Percentiles rank a stretch among this genome's conserved stretches.
phyloP scores from a whole-genome alignment of 1,140 invertebrate genomes.

The Lepidostoma basale region DNA sequence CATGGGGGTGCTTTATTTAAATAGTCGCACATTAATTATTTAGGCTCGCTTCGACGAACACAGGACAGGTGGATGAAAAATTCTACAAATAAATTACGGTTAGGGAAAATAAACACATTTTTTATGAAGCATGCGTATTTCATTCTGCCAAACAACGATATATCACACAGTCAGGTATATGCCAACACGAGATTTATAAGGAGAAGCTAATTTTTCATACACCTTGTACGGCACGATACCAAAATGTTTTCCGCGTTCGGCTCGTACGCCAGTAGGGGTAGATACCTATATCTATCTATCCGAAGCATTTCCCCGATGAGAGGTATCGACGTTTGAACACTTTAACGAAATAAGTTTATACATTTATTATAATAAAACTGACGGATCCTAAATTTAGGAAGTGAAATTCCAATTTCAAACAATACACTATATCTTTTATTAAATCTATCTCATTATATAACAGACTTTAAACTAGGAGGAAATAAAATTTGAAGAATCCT shows the following conservation, averaged over 20 bases:
- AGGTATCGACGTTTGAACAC: neutral
- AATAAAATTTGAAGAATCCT: too few relatives aligned
- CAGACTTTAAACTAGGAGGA: too few relatives aligned
- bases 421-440: too few relatives aligned
- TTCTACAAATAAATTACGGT: constrained; percentile 20
- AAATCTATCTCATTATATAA: too few relatives aligned
- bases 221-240: neutral
- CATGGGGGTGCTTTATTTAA: too few relatives aligned
- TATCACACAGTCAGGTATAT: constrained; percentile 26
- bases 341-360: neutral
- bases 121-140: constrained; percentile 29
- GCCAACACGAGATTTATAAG: constrained; percentile 41
- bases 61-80: constrained; percentile 4
- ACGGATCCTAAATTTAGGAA: constrained; percentile 8
- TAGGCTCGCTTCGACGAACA: neutral
- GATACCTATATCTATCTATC: too few relatives aligned
- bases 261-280: too few relatives aligned
- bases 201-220: constrained; percentile 40
- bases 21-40: neutral
- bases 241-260: constrained; percentile 16
- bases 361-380: neutral
- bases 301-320: too few relatives aligned
- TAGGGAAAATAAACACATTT: constrained; percentile 23
- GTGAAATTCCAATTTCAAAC: too few relatives aligned
- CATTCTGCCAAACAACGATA: constrained; percentile 12